These are phyloP conservation scores for Hepsetus odoe DNA, from an alignment of 2,113 vertebrate genomes.

Conservation along the genomic window DNA sequence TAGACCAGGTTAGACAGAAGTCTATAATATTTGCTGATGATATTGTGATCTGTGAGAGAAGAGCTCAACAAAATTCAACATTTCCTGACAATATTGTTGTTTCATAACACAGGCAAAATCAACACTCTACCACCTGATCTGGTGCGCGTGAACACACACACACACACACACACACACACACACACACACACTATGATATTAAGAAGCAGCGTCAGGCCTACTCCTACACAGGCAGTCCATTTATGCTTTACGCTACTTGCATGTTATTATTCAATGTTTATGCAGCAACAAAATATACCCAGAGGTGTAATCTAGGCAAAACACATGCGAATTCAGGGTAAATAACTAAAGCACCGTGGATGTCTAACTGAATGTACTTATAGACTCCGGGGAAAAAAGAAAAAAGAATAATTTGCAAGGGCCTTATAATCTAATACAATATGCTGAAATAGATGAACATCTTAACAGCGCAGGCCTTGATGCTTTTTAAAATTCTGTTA, in stretches of 20 bases:
- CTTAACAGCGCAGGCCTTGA: not conserved
- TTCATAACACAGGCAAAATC: not conserved
- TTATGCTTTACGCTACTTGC: not conserved
- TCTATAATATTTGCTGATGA: too few relatives aligned
- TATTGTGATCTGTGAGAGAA: too few relatives aligned
- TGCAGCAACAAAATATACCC: not conserved
- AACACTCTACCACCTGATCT: too few relatives aligned
- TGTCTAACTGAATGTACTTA: not conserved
- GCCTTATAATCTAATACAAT: not conserved
- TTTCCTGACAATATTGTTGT: not conserved
- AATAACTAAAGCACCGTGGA: not conserved
- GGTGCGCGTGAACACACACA: too few relatives aligned
- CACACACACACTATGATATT: too few relatives aligned
- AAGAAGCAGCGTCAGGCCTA: not conserved
- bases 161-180: too few relatives aligned
- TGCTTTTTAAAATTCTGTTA: not conserved
- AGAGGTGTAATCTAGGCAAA: not conserved
- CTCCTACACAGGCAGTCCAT: constrained; percentile 14
- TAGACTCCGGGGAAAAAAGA: not conserved
- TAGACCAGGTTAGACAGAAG: too few relatives aligned
- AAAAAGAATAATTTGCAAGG: not conserved
- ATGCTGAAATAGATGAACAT: not conserved
- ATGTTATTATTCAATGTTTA: not conserved
- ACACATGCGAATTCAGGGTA: not conserved
- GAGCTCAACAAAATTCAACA: too few relatives aligned